phyloP scores from a whole-genome alignment of 2,888 invertebrate genomes.

The Cosmopolites sordidus region DNA sequence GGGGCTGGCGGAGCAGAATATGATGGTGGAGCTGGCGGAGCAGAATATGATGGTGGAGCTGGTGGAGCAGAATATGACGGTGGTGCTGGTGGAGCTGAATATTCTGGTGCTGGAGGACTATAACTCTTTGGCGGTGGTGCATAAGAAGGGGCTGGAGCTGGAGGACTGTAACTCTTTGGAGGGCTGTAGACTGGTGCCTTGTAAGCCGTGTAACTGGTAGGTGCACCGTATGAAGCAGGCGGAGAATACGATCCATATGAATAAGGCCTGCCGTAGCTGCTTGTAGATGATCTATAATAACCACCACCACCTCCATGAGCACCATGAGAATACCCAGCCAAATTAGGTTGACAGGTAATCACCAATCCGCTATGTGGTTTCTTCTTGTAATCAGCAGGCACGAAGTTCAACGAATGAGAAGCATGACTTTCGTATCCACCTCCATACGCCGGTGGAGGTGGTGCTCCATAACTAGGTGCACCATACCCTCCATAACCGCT shows the following conservation, averaged over 20 bases:
- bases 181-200: conserved; percentile 16
- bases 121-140: conserved; percentile 14
- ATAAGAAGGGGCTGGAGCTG: conserved; percentile 10
- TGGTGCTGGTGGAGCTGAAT: conserved; percentile 15
- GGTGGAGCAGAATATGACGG: conserved; percentile 17
- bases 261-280: conserved; percentile 26
- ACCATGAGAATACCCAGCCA: conserved; percentile 44
- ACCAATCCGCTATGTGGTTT: conserved; percentile 42
- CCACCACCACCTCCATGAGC: conserved; percentile 20
- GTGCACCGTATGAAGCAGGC: conserved; percentile 8
- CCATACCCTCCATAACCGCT: conserved; percentile 20
- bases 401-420: conserved; percentile 5
- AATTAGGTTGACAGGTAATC: conserved; percentile 47
- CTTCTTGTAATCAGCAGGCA: conserved; percentile 22
- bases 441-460: background rate
- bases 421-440: conserved; percentile 1
- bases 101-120: conserved; percentile 18
- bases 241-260: conserved; percentile 20
- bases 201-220: background rate
- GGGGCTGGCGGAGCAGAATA: conserved; percentile 7
- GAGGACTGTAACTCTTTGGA: conserved; percentile 18
- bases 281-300: conserved; percentile 26
- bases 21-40: conserved; percentile 17
- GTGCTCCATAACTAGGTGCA: conserved; percentile 16
- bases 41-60: conserved; percentile 21